These are phyloP conservation scores for Megalonaias nervosa DNA, from an alignment of 1,140 invertebrate genomes.

Conservation along the genomic window DNA sequence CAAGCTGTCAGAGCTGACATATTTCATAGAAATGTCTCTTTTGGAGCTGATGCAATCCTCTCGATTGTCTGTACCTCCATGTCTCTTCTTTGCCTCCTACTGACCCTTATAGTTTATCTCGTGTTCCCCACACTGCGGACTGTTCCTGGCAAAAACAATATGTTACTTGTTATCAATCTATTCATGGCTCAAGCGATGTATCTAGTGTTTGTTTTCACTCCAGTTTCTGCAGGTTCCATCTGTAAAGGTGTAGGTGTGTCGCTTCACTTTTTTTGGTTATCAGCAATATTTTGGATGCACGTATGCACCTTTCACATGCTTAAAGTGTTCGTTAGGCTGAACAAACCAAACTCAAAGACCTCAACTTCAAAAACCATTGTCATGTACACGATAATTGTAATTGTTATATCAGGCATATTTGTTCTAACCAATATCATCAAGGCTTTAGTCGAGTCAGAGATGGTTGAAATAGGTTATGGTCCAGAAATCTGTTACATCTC, in stretches of 20 bases:
- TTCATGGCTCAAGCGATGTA: constrained; percentile 4
- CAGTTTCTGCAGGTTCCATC: neutral
- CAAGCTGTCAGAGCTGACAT: no score
- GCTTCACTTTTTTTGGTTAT: constrained; percentile 8
- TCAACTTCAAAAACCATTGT: neutral
- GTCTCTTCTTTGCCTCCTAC: constrained; percentile 8
- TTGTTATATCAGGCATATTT: neutral
- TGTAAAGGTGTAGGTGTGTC: constrained; percentile 9
- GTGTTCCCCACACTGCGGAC: constrained; percentile 2
- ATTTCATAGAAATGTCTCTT: no score
- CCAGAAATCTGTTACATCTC: constrained; percentile 15
- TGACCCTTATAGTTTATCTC: constrained; percentile 12
- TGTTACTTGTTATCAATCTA: constrained; percentile 8
- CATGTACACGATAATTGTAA: neutral
- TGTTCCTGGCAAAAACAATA: constrained; percentile 19
- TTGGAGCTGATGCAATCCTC: neutral
- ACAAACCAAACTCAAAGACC: neutral
- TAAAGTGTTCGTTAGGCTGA: constrained; percentile 2
- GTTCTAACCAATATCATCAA: constrained; percentile 1
- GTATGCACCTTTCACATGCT: constrained; percentile 23
- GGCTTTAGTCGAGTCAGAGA: neutral
- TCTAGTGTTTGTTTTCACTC: neutral
- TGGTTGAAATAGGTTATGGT: constrained; percentile 14
- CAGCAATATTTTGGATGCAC: constrained; percentile 20
- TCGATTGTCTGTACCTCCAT: neutral